Evolutionary conservation across 2,888 invertebrate species (phyloP), one percentile per base, ranked within the genome.

Genomic region (Geotrupes spiniger): DNA sequence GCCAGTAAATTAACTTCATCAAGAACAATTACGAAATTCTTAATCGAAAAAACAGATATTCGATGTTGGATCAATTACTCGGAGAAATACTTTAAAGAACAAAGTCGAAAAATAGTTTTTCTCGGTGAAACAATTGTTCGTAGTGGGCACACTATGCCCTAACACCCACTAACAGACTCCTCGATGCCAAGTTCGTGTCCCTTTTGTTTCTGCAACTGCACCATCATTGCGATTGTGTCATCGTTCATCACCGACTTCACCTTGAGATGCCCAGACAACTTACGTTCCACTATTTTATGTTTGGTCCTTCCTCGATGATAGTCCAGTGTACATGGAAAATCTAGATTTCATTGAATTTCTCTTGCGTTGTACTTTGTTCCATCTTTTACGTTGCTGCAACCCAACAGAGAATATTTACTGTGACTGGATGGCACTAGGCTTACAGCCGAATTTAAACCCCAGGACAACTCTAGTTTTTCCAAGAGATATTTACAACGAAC

Each of bases 151-250:
- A 9, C 11, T 8, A 14, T 9, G 8, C 17, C 25, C 21, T 33
- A 4, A 21, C 21, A 4, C 3, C 21, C 21, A 11, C 11, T 21
- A 1, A 21, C 8, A n/a, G 36, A 21, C 12, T 16, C 37, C n/a
- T 27, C 36, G 8, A 15, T 5, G 4, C 10, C 31, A n/a, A 21
- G 17, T 8, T 44, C 14, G 15, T 28, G 21, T 5, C 44, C 47
- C 17, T 57, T 50, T 11, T 56, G 53, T 5, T 39, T 46, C 9
- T 63, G 59, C 36, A 60, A 54, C 52, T 68, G 57, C 3, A 72
- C 62, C 65, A 72, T 64, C 1, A 71, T 72, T 27, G 58, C 52
- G 10, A 72, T 70, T 15, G 62, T 55, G 37, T 71, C 71, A 16
- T 71, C 69, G 27, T 68, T 62, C 1, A 47, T 46, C 0, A 56